Percentiles rank a stretch among this genome's conserved stretches.
phyloP scores from a whole-genome alignment of 2,888 invertebrate species.

The Euproctis similis region DNA sequence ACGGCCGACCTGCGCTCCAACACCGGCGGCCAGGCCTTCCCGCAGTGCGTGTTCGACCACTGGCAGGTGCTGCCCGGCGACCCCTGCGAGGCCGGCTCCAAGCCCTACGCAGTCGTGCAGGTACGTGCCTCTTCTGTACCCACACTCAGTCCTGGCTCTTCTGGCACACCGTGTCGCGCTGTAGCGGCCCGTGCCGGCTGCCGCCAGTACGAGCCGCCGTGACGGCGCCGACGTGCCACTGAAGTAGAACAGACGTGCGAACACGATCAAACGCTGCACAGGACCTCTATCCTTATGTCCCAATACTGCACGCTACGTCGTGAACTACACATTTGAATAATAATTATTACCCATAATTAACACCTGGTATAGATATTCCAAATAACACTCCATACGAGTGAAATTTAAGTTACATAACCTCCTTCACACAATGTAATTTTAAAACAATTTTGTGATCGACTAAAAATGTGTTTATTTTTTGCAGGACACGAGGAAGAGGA shows the following conservation, averaged over 20 bases:
- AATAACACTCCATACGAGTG: too few species aligned
- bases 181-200: conserved; percentile 40
- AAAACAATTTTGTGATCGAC: too few species aligned
- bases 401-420: too few species aligned
- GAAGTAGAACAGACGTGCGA: conserved; percentile 74
- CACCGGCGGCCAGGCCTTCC: conserved; percentile 99
- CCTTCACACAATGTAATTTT: too few species aligned
- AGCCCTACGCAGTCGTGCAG: conserved; percentile 87
- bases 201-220: conserved; percentile 53
- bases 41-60: conserved; percentile 99
- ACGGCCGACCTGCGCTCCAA: conserved; percentile 98
- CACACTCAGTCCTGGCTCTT: conserved; percentile 19
- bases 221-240: conserved; percentile 67
- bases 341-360: background rate
- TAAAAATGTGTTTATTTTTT: conserved; percentile 32
- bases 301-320: conserved; percentile 78
- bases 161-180: conserved; percentile 44
- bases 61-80: conserved; percentile 99
- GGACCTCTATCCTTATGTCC: conserved; percentile 90
- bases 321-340: conserved; percentile 52
- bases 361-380: too few species aligned
- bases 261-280: conserved; percentile 80
- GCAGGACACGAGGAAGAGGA: conserved; percentile 97
- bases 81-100: conserved; percentile 85
- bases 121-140: conserved; percentile 44